Evolutionary conservation across 2,797 vertebrate species (phyloP), one percentile per base, ranked within the genome.

Genomic region (Schizothorax lantsangensis): DNA sequence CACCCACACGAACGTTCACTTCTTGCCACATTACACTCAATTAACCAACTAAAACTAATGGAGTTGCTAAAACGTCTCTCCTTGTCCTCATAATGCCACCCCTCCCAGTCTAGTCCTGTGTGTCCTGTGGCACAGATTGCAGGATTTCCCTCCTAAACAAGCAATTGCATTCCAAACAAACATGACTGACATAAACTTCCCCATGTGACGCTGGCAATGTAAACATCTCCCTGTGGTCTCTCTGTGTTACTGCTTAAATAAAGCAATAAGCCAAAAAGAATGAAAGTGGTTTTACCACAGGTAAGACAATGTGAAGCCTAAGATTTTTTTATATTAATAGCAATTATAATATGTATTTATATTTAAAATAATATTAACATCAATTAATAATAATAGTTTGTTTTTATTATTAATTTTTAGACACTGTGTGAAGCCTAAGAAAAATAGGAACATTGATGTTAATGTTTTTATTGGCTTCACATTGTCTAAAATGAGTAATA

Each of bases 81-180:
- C 83, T 79, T 14, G 64, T 79, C 91, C 91, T 92, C 92, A 93
- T 91, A 91, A 73, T 45, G 54, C 12, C 77, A 59, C 40, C 47
- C 78, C 49, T 66, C 80, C 64, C 36, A 26, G 75, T 47, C 21
- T 26, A 74, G 90, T 88, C 62, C 86, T 84, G 89, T 7, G 23
- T 88, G 94, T 95, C 94, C 94, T 93, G 91, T 94, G 91, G 91
- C 89, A 89, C 83, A 91, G 92, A 93, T 93, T 90, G 91, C 92
- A 92, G 94, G 94, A 94, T 92, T 89, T 94, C 91, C 86, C 93
- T 90, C 89, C 86, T 90, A 93, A 95, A 94, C 89, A 92, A 91
- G 88, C 88, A 86, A 91, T 83, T 89, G 84, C 30, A 0, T 38
- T 66, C 33, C 74, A 68, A 90, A 86, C 40, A 59, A 89, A 89